Percentiles rank a stretch among this genome's conserved stretches.
Conservation (phyloP, 2,888 invertebrate genomes). For the Onthophagus sagittarius region DNA sequence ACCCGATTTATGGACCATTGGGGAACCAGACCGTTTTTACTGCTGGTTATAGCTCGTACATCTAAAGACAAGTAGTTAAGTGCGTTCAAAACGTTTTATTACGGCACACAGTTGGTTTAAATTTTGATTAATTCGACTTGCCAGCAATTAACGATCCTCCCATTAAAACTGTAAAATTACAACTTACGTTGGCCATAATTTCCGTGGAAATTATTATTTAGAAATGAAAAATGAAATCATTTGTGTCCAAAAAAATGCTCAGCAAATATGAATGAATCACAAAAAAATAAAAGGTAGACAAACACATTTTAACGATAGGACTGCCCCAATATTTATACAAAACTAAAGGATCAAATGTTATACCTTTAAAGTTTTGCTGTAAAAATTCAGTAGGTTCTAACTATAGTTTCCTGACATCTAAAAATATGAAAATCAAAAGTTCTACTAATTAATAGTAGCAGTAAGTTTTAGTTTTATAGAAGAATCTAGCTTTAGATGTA, state of each 20-base stretch:
- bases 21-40: slow-evolving; percentile 1
- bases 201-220: neutral
- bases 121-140: slow-evolving; percentile 9
- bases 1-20: neutral
- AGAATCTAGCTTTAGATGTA: no score
- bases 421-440: no score
- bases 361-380: no score
- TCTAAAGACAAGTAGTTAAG: neutral
- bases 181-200: neutral
- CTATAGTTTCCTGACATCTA: no score
- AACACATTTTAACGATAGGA: no score
- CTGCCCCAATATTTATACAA: no score
- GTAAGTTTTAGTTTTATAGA: no score
- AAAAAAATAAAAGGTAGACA: neutral
- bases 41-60: neutral
- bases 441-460: no score
- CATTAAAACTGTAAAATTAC: slow-evolving; percentile 1
- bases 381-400: no score
- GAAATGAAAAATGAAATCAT: neutral
- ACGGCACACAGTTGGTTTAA: slow-evolving; percentile 6
- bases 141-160: neutral
- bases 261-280: neutral
- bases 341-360: no score
- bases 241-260: neutral
- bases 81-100: slow-evolving; percentile 10